Percentiles rank a stretch among this genome's conserved stretches.
Evolutionary conservation across 1,140 invertebrate species (phyloP).

Genomic region (Fopius arisanus): DNA sequence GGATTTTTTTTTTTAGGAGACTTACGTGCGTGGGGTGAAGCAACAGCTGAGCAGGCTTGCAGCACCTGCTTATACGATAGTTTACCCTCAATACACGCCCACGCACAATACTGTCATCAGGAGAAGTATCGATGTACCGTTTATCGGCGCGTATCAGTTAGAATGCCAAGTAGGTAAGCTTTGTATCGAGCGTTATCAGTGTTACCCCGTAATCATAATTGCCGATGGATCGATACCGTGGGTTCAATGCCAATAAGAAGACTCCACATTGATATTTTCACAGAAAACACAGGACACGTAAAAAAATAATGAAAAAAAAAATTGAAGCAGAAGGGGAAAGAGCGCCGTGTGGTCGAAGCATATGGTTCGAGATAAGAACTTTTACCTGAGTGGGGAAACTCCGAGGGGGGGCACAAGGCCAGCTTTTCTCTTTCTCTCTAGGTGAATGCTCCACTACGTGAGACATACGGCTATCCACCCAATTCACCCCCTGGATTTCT

Average conservation of each 20-base stretch:
- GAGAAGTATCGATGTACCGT: not conserved
- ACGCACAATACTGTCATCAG: constrained; percentile 5
- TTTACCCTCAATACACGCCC: not conserved
- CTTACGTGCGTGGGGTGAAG: constrained; percentile 40
- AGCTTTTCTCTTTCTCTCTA: not conserved
- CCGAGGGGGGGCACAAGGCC: constrained; percentile 54
- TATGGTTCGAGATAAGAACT: constrained; percentile 48
- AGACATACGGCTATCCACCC: constrained; percentile 43
- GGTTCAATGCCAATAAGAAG: not conserved
- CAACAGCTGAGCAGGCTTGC: constrained; percentile 60
- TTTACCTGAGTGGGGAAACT: constrained; percentile 44
- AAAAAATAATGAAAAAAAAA: constrained; percentile 8
- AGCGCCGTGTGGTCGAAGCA: constrained; percentile 44
- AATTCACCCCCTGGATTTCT: constrained; percentile 53
- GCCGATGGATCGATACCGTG: not conserved
- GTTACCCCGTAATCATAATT: not conserved
- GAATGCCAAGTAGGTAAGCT: not conserved
- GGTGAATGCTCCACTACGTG: constrained; percentile 51
- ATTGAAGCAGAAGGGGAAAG: not conserved
- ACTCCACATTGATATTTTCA: not conserved
- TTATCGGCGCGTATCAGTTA: not conserved
- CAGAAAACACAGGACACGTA: not conserved
- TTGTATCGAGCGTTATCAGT: not conserved
- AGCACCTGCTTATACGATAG: constrained; percentile 56
- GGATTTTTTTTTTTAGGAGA: no score